Percentiles rank a stretch among this genome's conserved stretches.
phyloP scores from a whole-genome alignment of 2,797 vertebrate genomes.

The Lophotriccus pileatus region DNA sequence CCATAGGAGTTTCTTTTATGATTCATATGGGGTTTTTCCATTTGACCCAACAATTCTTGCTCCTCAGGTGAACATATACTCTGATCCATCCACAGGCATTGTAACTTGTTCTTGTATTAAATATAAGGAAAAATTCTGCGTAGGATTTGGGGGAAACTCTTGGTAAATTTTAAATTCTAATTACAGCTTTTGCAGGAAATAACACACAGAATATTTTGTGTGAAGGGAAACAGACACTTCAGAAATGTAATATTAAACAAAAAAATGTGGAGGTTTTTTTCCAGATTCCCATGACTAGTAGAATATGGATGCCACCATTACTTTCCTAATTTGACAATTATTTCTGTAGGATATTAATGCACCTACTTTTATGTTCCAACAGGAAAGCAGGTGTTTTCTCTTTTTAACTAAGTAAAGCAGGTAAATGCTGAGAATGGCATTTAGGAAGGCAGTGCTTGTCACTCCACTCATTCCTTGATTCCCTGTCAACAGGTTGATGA shows the following conservation, averaged over 20 bases:
- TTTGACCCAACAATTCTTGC: neutral
- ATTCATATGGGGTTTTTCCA: neutral
- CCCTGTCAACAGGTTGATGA: neutral
- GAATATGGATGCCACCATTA: neutral
- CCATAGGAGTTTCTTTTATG: neutral
- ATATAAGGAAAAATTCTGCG: neutral
- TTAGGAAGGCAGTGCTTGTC: neutral
- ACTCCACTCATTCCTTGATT: neutral
- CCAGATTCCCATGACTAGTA: neutral
- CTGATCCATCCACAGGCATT: neutral
- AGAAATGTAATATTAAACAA: neutral
- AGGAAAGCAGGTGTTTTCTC: neutral
- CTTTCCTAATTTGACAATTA: neutral
- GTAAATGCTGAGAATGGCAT: neutral
- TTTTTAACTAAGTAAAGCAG: neutral
- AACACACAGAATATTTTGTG: neutral
- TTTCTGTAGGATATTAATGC: neutral
- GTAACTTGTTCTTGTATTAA: neutral
- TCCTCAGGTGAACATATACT: neutral
- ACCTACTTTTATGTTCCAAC: neutral
- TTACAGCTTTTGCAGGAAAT: neutral
- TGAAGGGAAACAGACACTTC: neutral
- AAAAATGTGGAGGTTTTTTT: neutral
- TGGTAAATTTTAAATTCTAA: neutral
- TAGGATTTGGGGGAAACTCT: neutral